phyloP scores from a whole-genome alignment of 2,888 invertebrate genomes.

The Acleris sparsana region DNA sequence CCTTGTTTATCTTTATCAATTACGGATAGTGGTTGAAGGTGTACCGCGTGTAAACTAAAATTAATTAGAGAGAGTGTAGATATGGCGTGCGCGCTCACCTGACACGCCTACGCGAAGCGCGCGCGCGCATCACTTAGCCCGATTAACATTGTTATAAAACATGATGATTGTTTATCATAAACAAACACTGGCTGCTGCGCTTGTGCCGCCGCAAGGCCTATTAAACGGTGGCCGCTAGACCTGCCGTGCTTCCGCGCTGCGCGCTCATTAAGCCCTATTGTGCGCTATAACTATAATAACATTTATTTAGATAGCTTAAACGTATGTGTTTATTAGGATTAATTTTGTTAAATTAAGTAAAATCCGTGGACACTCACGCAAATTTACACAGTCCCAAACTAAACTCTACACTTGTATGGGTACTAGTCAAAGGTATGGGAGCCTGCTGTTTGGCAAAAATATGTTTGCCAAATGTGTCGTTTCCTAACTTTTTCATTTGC shows the following conservation, averaged over 20 bases:
- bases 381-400: no score
- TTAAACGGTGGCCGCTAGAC: slow-evolving; percentile 26
- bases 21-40: slow-evolving; percentile 27
- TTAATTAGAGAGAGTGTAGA: slow-evolving; percentile 42
- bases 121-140: slow-evolving; percentile 49
- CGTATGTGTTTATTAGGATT: no score
- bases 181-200: slow-evolving; percentile 25
- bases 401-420: no score
- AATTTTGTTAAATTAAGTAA: no score
- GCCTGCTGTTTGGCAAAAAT: no score
- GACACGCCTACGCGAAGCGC: slow-evolving; percentile 49
- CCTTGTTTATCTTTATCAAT: slow-evolving; percentile 40
- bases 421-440: no score
- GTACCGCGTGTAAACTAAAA: slow-evolving; percentile 39
- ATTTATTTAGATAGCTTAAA: background rate
- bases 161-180: slow-evolving; percentile 45
- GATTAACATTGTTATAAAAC: slow-evolving; percentile 50
- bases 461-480: no score
- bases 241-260: slow-evolving; percentile 3
- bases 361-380: no score
- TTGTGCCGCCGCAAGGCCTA: slow-evolving; percentile 11
- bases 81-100: slow-evolving; percentile 43
- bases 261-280: background rate
- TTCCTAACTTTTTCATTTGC: no score
- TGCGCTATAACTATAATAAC: background rate